Conservation (phyloP, 2,113 vertebrate genomes). For the Dasyprocta punctata region DNA sequence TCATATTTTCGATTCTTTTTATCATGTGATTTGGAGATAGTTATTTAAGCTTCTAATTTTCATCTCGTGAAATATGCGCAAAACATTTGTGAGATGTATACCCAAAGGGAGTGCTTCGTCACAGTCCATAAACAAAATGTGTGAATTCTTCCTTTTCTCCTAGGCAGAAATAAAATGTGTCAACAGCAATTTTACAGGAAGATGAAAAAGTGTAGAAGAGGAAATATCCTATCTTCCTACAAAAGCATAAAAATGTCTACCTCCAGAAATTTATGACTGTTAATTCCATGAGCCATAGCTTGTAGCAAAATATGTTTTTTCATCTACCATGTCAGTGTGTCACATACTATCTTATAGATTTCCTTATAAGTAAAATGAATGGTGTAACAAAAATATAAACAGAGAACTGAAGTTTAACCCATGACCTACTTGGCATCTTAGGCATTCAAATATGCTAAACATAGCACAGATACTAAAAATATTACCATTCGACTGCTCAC, state of each 20-base stretch:
- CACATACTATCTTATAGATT: not conserved
- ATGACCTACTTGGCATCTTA: not conserved
- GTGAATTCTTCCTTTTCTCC: not conserved
- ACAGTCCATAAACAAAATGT: not conserved
- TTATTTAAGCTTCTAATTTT: not conserved
- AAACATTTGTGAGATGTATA: not conserved
- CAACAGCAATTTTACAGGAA: not conserved
- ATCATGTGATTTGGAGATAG: not conserved
- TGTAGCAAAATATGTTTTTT: not conserved
- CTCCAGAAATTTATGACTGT: slow-evolving; percentile 32
- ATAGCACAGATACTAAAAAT: not conserved
- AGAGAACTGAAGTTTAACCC: not conserved
- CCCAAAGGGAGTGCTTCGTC: not conserved
- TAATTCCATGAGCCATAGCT: slow-evolving; percentile 10
- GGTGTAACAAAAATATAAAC: not conserved
- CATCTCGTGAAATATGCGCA: not conserved
- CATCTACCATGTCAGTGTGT: not conserved
- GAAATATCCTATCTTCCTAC: slow-evolving; percentile 13
- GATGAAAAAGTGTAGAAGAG: not conserved
- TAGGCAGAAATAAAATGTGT: slow-evolving; percentile 5
- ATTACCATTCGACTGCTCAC: not conserved
- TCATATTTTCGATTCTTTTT: not conserved
- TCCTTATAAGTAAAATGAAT: slow-evolving; percentile 33
- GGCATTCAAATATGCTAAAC: not conserved
- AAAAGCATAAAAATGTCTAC: slow-evolving; percentile 19